Conservation (phyloP, 1,140 invertebrate genomes). For the Scylla paramamosain region DNA sequence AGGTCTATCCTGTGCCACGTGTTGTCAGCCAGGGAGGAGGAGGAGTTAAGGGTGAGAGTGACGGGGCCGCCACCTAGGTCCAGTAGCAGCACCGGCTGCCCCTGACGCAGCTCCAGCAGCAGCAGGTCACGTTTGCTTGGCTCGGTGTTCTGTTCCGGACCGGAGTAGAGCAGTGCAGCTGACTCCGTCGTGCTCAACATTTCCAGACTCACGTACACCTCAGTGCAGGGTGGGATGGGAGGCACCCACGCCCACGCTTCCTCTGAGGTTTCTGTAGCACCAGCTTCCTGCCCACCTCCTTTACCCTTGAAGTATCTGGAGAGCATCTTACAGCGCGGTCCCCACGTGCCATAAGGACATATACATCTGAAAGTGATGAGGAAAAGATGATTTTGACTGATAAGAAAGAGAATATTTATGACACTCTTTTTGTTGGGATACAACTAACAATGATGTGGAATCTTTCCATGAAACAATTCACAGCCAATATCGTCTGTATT, state of each 20-base stretch:
- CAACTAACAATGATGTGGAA: too few relatives aligned
- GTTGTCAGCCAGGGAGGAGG: conserved; percentile 55
- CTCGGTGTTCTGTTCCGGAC: neutral
- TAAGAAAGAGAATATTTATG: too few relatives aligned
- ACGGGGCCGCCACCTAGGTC: conserved; percentile 52
- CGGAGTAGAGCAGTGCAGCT: conserved; percentile 57
- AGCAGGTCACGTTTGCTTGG: neutral
- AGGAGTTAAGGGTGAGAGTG: conserved; percentile 52
- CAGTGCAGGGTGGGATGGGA: conserved; percentile 57
- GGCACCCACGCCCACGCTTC: conserved; percentile 56
- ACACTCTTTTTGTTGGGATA: too few relatives aligned
- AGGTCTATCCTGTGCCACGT: conserved; percentile 69
- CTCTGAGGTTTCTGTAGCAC: neutral
- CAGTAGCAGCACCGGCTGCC: conserved; percentile 61
- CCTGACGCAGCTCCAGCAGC: conserved; percentile 51
- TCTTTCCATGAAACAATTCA: too few relatives aligned
- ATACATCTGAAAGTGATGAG: conserved; percentile 49
- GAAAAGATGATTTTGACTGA: neutral
- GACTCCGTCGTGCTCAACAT: neutral
- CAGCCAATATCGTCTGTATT: too few relatives aligned
- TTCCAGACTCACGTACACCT: conserved; percentile 65
- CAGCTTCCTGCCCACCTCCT: neutral
- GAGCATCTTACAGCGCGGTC: conserved; percentile 60
- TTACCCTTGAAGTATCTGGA: conserved; percentile 45
- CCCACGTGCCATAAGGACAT: conserved; percentile 63